These are phyloP conservation scores for Regulus satrapa DNA, from an alignment of 2,113 vertebrate species.

Conservation along the genomic window DNA sequence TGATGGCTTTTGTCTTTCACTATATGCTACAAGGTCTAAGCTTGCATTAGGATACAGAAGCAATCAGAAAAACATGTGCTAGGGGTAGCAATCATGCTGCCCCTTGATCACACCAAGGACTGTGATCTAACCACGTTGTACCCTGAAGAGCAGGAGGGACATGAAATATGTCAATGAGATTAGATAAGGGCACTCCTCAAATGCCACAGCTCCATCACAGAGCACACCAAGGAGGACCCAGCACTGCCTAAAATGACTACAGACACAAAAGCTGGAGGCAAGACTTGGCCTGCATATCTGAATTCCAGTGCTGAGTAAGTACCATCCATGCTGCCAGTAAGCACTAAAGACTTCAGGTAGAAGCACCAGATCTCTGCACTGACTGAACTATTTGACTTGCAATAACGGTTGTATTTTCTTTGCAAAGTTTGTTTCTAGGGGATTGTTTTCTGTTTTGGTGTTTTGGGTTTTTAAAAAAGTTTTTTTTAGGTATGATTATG, in stretches of 20 bases:
- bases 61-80: neutral
- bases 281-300: neutral
- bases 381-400: neutral
- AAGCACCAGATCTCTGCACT: neutral
- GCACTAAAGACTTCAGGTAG: neutral
- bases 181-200: neutral
- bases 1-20: neutral
- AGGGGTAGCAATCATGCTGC: neutral
- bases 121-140: neutral
- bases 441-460: neutral
- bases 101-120: neutral
- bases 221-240: neutral
- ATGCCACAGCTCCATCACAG: neutral
- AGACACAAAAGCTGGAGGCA: neutral
- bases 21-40: neutral
- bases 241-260: neutral
- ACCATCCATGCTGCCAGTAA: neutral
- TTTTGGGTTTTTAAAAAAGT: neutral
- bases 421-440: rapidly evolving
- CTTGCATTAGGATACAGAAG: neutral
- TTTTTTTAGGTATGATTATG: neutral
- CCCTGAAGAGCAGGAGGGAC: neutral
- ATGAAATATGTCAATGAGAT: neutral
- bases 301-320: neutral
- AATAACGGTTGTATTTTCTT: neutral